These are phyloP conservation scores for Ovis canadensis DNA, from an alignment of 2,113 vertebrate genomes.

Conservation along the genomic window DNA sequence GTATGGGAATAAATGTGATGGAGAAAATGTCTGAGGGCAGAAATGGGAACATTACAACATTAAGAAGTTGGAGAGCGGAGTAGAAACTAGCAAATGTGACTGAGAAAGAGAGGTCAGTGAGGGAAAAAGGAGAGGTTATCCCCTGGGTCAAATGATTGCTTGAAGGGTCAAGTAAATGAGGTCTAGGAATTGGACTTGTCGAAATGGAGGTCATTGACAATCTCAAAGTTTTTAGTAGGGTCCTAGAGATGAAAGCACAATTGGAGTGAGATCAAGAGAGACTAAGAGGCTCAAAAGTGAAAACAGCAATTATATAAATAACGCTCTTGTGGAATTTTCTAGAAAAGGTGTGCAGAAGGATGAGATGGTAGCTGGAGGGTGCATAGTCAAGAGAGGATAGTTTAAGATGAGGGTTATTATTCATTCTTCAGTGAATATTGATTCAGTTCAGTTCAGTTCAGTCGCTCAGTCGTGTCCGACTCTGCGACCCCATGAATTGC, in stretches of 20 bases:
- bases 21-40: neutral
- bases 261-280: neutral
- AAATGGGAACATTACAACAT: neutral
- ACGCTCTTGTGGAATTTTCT: neutral
- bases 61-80: neutral
- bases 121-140: neutral
- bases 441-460: no score
- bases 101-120: neutral
- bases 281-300: neutral
- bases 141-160: neutral
- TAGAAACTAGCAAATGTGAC: neutral
- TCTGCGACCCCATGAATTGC: no score
- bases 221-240: neutral
- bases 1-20: neutral
- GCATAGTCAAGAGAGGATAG: neutral
- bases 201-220: neutral
- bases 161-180: neutral
- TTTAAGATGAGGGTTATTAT: neutral
- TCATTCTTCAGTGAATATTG: neutral
- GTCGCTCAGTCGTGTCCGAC: no score
- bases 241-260: neutral
- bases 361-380: neutral
- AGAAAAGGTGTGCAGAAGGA: neutral
- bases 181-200: neutral
- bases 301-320: neutral